Conservation (phyloP, 2,888 invertebrate species). For the Lutraria lutraria region DNA sequence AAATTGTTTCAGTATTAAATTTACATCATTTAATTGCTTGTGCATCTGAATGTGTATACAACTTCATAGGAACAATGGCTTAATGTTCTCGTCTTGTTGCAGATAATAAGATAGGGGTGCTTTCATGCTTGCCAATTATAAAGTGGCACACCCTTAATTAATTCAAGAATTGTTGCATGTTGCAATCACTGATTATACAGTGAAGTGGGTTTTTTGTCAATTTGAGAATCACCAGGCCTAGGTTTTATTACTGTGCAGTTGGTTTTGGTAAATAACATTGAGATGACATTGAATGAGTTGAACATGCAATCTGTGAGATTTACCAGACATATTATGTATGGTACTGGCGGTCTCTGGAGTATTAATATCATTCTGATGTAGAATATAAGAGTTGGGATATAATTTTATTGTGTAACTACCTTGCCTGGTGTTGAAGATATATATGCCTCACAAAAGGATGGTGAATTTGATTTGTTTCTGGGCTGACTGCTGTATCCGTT, state of each 20-base stretch:
- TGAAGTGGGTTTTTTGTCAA: not conserved
- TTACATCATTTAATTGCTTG: not conserved
- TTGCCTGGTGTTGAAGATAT: too few species aligned
- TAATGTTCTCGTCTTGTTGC: not conserved
- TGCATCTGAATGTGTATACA: not conserved
- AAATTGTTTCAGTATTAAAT: not conserved
- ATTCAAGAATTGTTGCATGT: slow-evolving; percentile 35
- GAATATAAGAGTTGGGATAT: not conserved
- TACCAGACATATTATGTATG: not conserved
- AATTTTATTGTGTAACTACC: not conserved
- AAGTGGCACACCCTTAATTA: slow-evolving; percentile 50
- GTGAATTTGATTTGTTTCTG: too few species aligned
- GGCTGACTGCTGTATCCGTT: too few species aligned
- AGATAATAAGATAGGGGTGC: not conserved
- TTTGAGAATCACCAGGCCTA: slow-evolving; percentile 13
- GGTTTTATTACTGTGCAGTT: not conserved
- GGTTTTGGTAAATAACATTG: slow-evolving; percentile 22
- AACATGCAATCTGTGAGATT: not conserved
- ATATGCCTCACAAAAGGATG: too few species aligned
- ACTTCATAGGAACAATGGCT: not conserved
- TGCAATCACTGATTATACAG: slow-evolving; percentile 26
- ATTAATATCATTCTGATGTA: not conserved
- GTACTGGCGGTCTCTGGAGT: not conserved
- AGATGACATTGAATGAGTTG: not conserved
- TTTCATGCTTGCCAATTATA: slow-evolving; percentile 17